Evolutionary conservation across 2,797 vertebrate genomes (phyloP), one percentile per base, ranked within the genome.

Genomic region (Syngnathus rostellatus): DNA sequence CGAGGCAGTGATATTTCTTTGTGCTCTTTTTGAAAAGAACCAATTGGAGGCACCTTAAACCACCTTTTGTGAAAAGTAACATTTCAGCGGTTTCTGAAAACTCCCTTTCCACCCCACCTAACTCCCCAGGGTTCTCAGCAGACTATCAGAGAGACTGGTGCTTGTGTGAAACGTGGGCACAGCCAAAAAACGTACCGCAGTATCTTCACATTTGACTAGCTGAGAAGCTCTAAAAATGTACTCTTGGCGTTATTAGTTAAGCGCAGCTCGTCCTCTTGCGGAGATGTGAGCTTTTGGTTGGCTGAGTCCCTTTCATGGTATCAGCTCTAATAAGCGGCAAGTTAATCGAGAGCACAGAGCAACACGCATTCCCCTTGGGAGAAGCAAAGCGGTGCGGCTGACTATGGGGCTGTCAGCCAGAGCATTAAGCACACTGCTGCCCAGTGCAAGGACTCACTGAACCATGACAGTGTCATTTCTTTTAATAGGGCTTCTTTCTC

Each of bases 121-220:
- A 73, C 62, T 76, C 68, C 63, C 72, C 3, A 17, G 17, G 62
- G 66, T 71, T 61, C 55, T 43, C 21, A 14, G 40, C 21, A 45
- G 69, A 78, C 68, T 75, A 66, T 39, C 46, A 73, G 67, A 64
- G 21, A 23, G 3, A 69, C 45, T 7, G 2, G n/a, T 21, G 62
- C 58, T 51, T 62, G 12, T 23, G 16, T 62, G 12, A 45, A 62
- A 45, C 25, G 60, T 45, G 40, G 40, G 40, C 25, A 43, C 16
- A 45, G 11, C n/a, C 6, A 16, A 21, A 45, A 62, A 45, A 62
- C 25, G 41, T 25, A 9, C 41, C 38, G 45, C 62, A 31, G 45
- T 19, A 25, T 63, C 31, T 63, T 46, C 16, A 84, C 78, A 94
- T 96, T 84, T 93, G 93, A 88, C 92, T 92, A 86, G 93, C 91